These are phyloP conservation scores for Calliphora vomitoria DNA, from an alignment of 2,888 invertebrate species.

Conservation along the genomic window DNA sequence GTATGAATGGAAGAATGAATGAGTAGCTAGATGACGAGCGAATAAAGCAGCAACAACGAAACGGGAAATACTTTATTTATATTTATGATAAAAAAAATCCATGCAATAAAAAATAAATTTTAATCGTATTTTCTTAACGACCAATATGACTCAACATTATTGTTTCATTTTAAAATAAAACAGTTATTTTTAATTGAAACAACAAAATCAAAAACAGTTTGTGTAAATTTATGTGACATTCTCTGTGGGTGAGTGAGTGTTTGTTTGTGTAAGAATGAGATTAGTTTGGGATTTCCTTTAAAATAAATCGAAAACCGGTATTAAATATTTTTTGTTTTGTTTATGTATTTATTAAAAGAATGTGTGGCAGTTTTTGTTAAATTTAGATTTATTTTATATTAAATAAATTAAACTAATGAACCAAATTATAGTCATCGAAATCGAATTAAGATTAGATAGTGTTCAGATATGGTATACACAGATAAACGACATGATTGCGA, in stretches of 20 bases:
- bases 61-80: conserved; percentile 14
- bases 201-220: background rate
- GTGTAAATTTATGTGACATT: background rate
- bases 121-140: background rate
- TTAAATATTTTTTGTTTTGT: conserved; percentile 15
- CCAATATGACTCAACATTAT: conserved; percentile 55
- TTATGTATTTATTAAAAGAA: background rate
- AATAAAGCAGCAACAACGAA: conserved; percentile 23
- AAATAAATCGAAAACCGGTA: conserved; percentile 27
- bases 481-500: too few relatives aligned
- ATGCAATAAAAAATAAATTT: conserved; percentile 28
- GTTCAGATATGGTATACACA: too few relatives aligned
- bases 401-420: too few relatives aligned
- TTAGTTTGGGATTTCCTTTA: conserved; percentile 32
- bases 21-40: conserved; percentile 2
- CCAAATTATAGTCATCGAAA: too few relatives aligned
- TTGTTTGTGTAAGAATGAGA: background rate
- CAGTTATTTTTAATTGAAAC: conserved; percentile 34
- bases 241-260: background rate
- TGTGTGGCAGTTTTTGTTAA: too few relatives aligned
- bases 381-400: too few relatives aligned
- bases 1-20: conserved; percentile 28
- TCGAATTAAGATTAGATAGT: too few relatives aligned
- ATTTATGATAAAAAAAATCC: conserved; percentile 35
- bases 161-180: conserved; percentile 32